phyloP scores from a whole-genome alignment of 2,113 vertebrate genomes.

The Trematocara unimaculatum region DNA sequence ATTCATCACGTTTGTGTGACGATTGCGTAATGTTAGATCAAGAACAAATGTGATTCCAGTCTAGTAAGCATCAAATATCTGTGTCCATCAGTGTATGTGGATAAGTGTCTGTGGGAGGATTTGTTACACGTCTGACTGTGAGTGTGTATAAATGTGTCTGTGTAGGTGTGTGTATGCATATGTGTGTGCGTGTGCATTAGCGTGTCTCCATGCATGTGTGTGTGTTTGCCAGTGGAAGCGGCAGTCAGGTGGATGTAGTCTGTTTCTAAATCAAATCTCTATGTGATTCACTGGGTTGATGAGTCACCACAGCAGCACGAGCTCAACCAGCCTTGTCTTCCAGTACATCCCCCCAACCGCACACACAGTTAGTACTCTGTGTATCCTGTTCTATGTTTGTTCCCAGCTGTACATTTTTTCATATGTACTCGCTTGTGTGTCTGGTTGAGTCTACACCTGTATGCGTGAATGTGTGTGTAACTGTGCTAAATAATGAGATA shows the following conservation, averaged over 20 bases:
- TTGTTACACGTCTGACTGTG: background rate
- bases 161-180: background rate
- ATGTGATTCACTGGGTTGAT: constrained; percentile 54
- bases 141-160: background rate
- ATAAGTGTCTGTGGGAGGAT: background rate
- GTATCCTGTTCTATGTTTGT: background rate
- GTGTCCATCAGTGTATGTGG: background rate
- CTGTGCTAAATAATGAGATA: constrained; percentile 12
- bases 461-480: background rate
- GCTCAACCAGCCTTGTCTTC: constrained; percentile 6
- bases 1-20: background rate
- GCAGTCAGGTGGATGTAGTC: constrained; percentile 35
- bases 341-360: background rate
- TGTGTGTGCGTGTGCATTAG: background rate
- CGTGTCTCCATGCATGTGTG: background rate
- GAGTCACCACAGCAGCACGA: constrained; percentile 57
- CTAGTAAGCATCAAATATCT: background rate
- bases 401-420: background rate
- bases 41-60: background rate
- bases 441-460: background rate
- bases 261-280: constrained; percentile 53
- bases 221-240: background rate
- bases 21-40: background rate
- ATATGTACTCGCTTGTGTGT: background rate
- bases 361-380: background rate